Base-by-base conservation (phyloP, 92 coral and sea anemone genomes). In the Blastomussa wellsi region DNA sequence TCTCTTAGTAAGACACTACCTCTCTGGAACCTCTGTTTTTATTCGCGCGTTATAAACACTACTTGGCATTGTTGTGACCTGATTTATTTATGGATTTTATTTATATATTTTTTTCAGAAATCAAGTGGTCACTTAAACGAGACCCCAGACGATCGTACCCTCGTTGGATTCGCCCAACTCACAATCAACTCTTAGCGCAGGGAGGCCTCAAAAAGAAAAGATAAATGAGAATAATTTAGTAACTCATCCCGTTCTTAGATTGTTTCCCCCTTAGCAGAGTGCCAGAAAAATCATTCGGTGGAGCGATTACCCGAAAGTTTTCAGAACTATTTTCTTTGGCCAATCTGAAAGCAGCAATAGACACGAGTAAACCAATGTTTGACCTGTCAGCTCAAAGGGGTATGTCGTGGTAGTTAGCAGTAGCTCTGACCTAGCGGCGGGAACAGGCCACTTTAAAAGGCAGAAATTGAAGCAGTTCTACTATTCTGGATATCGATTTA, bases 81-180 rank as follows among this genome's bases (percentile, higher is more conserved):
- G 24, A 35, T 19, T 8, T 69, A 11, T 16, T 12, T 73, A 36
- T 74, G 60, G 8, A 31, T 37, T 24, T 26, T 51, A 4, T 14
- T 2, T 74, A 44, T n/a, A 2, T 22, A 31, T 6, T 81, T 39
- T 35, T 60, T 55, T 57, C 73, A 94, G 98, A 83, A 94, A 79
- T 87, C 97, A 82, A 83, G 91, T 33, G 78, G 90, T 65, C 73
- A 81, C 22, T 71, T 39, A 48, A 92, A 76, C 14, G 93, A 94
- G 47, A 72, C 94, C 1, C 68, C 90, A 4, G 98, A 94, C 84
- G 98, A 94, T 78, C 86, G 87, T 52, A 82, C 95, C 8, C 85
- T 94, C 12, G 84, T 92, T 77, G 98, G 98, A 29, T 94, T 94
- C 86, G 98, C 98, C 22, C 98, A 92, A 76, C 86, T 94, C 55